phyloP scores from a whole-genome alignment of 2,113 vertebrate genomes.

The Origma solitaria region DNA sequence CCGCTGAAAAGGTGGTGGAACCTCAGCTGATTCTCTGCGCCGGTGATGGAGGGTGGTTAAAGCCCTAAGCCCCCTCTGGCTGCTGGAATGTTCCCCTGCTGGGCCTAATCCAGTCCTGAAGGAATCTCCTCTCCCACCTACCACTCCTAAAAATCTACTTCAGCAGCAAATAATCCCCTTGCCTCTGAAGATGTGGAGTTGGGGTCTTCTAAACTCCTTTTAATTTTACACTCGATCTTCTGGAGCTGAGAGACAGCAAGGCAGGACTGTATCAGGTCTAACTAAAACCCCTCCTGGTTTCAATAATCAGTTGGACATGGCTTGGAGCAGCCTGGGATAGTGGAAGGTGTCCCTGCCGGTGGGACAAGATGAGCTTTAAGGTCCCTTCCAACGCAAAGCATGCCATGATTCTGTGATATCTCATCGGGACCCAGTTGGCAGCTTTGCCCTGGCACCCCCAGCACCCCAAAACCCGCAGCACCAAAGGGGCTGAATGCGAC shows the following conservation, averaged over 20 bases:
- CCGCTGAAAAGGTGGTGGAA: fast-evolving
- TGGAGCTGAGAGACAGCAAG: background rate
- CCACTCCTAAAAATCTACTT: background rate
- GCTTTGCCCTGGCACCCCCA: background rate
- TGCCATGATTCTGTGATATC: background rate
- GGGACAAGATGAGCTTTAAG: background rate
- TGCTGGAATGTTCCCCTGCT: background rate
- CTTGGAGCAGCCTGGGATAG: too few species aligned
- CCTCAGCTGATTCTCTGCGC: fast-evolving
- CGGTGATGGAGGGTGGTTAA: background rate
- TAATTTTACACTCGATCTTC: fast-evolving
- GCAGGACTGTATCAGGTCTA: background rate
- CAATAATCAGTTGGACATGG: background rate
- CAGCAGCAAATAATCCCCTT: background rate
- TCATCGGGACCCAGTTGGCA: fast-evolving
- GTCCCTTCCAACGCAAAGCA: background rate
- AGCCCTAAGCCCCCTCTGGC: fast-evolving
- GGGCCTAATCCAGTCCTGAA: background rate
- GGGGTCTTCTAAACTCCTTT: background rate
- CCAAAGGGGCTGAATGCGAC: fast-evolving
- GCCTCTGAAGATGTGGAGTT: background rate
- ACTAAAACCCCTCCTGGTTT: background rate
- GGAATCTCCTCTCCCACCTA: background rate
- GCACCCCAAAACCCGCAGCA: background rate
- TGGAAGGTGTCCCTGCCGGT: background rate